Conservation (phyloP, 35 echinoderm and acorn worm species). For the Stichopus chloronotus region DNA sequence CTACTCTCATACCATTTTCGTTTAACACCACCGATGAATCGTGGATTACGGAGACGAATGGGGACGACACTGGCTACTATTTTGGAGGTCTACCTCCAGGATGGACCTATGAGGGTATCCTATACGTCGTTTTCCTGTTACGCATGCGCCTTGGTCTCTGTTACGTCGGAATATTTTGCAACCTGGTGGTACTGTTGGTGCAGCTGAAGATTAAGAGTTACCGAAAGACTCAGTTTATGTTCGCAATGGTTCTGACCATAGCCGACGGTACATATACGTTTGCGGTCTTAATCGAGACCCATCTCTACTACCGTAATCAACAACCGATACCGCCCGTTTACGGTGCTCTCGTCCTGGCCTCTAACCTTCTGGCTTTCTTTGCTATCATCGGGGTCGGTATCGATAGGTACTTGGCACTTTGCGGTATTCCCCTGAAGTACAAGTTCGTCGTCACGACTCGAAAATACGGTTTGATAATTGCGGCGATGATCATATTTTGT, state of each 20-base stretch:
- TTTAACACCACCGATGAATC: background rate
- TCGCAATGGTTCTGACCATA: background rate
- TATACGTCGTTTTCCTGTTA: background rate
- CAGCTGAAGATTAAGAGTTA: conserved; percentile 22
- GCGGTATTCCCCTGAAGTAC: conserved; percentile 7
- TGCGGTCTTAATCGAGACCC: background rate
- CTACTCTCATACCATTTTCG: background rate
- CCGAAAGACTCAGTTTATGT: conserved; percentile 16
- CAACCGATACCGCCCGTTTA: background rate
- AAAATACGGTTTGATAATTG: background rate
- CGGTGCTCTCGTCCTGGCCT: background rate
- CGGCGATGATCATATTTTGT: background rate
- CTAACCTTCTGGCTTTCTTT: background rate
- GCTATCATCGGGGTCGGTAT: background rate
- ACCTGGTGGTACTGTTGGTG: background rate
- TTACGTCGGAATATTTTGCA: background rate
- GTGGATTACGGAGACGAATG: background rate
- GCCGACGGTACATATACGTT: background rate
- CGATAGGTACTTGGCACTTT: conserved; percentile 14
- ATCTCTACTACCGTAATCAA: background rate
- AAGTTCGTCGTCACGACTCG: background rate
- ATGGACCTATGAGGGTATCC: background rate
- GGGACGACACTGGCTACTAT: background rate
- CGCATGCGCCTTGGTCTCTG: background rate
- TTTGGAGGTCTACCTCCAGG: background rate